Base-by-base conservation (phyloP, 2,888 invertebrate species). In the Eudasyphora cyanicolor region DNA sequence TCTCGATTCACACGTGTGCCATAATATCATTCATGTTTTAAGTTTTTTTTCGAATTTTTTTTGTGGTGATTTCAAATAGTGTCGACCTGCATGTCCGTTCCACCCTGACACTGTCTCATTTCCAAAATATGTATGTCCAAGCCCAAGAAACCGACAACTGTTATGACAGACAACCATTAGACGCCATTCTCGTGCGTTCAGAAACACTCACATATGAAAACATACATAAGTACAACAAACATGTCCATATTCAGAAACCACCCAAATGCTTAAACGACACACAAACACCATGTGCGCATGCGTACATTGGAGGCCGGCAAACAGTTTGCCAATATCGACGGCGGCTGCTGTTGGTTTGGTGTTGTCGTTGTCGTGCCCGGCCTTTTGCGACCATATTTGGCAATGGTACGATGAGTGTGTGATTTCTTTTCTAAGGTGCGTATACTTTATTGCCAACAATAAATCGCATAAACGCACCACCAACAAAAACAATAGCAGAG, bases 371-470 rank as follows among this genome's bases (percentile, higher is more conserved):
- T 71, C 76, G 78, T n/a, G 64, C 78, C 75, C 21, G 78, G 82
- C 82, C 82, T 78, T 49, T 32, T 75, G 19, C 62, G 17, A 64
- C 74, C 82, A 78, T 71, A 76, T 82, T 64, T 79, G 82, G 64
- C 35, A 21, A 8, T 73, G 71, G 67, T 29, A 2, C 14, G 60
- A 27, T n/a, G n/a, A n/a, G n/a, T n/a, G 38, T 24, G 19, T 67
- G 67, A 67, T 38, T 75, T 75, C 35, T 38, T 57, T 76, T 38
- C 27, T 49, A 60, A 79, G 79, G 82, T 82, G 82, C 82, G 82
- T 82, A 79, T 49, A 4, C 21, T 62, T 51, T 75, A 51, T 62
- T 64, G 51, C 35, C 27, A 32, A 29, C 12, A 57, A 27, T 8
- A 76, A 67, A 76, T 64, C n/a, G 45, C 14, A 54, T n/a, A 49